These are phyloP conservation scores for Epinotia brunnichana DNA, from an alignment of 2,888 invertebrate species.

Conservation along the genomic window DNA sequence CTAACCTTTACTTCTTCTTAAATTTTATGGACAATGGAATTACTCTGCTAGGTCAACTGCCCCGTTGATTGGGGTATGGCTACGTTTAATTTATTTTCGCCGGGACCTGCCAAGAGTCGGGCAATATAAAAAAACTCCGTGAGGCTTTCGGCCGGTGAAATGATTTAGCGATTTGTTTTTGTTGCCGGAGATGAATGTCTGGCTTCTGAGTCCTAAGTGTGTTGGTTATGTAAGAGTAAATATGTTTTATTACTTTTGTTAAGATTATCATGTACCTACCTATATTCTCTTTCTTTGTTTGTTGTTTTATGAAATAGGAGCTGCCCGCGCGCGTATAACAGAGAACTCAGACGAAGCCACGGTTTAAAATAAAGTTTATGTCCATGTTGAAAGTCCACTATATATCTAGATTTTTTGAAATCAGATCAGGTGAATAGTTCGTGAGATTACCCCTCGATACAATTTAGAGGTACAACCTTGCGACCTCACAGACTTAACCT, in stretches of 20 bases:
- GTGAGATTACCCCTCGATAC: too few relatives aligned
- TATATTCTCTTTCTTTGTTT: not conserved
- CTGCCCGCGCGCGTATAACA: too few relatives aligned
- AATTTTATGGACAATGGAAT: not conserved
- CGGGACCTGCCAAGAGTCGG: slow-evolving; percentile 40
- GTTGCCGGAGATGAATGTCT: slow-evolving; percentile 35
- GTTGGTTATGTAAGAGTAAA: not conserved
- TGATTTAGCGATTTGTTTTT: slow-evolving; percentile 43
- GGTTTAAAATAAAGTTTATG: too few relatives aligned
- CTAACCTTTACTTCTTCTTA: slow-evolving; percentile 4
- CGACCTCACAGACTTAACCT: too few relatives aligned
- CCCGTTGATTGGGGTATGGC: slow-evolving; percentile 25
- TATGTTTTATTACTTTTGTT: slow-evolving; percentile 5
- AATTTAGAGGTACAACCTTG: too few relatives aligned
- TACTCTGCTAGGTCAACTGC: slow-evolving; percentile 12
- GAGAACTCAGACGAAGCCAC: too few relatives aligned
- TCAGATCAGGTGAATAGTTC: too few relatives aligned
- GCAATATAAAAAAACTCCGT: slow-evolving; percentile 30
- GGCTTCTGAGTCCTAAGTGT: slow-evolving; percentile 11
- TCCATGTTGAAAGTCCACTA: too few relatives aligned
- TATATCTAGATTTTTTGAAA: too few relatives aligned
- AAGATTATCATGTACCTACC: not conserved
- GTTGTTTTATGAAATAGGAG: not conserved
- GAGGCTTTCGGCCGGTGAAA: slow-evolving; percentile 35
- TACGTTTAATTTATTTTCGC: slow-evolving; percentile 39